Conservation (phyloP, 2,797 vertebrate species). For the Falco rusticolus region DNA sequence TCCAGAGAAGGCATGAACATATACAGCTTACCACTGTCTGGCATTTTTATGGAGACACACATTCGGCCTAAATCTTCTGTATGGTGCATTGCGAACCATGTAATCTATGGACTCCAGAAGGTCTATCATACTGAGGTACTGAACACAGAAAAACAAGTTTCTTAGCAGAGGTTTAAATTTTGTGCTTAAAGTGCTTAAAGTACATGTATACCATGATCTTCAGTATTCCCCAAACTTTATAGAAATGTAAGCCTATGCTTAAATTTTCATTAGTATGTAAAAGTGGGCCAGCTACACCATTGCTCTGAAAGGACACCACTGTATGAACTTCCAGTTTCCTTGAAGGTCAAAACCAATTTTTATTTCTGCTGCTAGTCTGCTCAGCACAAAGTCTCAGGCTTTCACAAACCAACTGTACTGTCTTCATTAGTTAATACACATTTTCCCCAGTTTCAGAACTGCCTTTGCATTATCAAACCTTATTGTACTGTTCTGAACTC, state of each 20-base stretch:
- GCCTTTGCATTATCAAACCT: not conserved
- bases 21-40: slow-evolving; percentile 83
- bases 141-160: not conserved
- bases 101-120: slow-evolving; percentile 91
- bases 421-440: not conserved
- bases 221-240: not conserved
- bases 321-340: not conserved
- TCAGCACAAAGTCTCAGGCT: not conserved
- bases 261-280: not conserved
- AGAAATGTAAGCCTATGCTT: not conserved
- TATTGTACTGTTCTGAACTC: not conserved
- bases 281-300: not conserved
- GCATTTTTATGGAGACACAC: slow-evolving; percentile 78
- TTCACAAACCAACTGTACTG: not conserved
- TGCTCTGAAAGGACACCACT: not conserved
- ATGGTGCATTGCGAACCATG: slow-evolving; percentile 92
- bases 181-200: not conserved
- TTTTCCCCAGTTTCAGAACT: not conserved
- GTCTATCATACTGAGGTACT: slow-evolving; percentile 94
- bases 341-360: not conserved
- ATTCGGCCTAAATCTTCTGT: slow-evolving; percentile 89
- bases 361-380: not conserved
- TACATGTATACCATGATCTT: not conserved
- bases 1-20: not conserved
- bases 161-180: not conserved